phyloP scores from a whole-genome alignment of 1,140 invertebrate genomes.

The Riptortus pedestris region DNA sequence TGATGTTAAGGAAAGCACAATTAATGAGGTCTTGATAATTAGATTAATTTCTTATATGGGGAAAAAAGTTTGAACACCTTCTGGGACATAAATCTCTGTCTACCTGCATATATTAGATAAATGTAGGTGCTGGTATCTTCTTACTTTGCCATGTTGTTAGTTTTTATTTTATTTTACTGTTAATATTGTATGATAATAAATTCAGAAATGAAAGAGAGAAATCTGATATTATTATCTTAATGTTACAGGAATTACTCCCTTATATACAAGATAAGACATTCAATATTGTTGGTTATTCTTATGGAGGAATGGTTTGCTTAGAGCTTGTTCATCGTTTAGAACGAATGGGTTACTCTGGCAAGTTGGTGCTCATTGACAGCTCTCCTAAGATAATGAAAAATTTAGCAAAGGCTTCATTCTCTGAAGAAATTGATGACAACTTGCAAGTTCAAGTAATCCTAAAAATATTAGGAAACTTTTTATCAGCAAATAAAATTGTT shows the following conservation, averaged over 20 bases:
- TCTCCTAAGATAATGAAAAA: constrained; percentile 34
- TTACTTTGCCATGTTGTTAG: too few relatives aligned
- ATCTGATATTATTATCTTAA: too few relatives aligned
- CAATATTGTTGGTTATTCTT: constrained; percentile 55
- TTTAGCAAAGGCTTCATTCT: constrained; percentile 27
- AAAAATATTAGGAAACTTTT: background rate
- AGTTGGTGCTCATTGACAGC: constrained; percentile 39
- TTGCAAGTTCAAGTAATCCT: background rate
- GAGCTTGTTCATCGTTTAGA: constrained; percentile 47
- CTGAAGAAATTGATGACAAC: background rate
- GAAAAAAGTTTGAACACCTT: too few relatives aligned
- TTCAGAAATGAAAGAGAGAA: too few relatives aligned
- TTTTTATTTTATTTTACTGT: too few relatives aligned
- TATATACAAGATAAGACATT: constrained; percentile 38
- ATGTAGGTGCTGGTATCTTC: too few relatives aligned
- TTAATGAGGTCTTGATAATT: too few relatives aligned
- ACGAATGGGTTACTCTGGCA: constrained; percentile 40
- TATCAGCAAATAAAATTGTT: background rate
- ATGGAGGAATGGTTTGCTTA: constrained; percentile 46
- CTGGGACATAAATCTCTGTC: too few relatives aligned
- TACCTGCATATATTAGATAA: too few relatives aligned
- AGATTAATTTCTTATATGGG: too few relatives aligned
- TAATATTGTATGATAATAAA: too few relatives aligned
- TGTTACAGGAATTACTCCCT: constrained; percentile 25
- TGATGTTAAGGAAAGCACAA: too few relatives aligned